Evolutionary conservation across 1,140 invertebrate species (phyloP).

Genomic region (Drosophila lacertosa): DNA sequence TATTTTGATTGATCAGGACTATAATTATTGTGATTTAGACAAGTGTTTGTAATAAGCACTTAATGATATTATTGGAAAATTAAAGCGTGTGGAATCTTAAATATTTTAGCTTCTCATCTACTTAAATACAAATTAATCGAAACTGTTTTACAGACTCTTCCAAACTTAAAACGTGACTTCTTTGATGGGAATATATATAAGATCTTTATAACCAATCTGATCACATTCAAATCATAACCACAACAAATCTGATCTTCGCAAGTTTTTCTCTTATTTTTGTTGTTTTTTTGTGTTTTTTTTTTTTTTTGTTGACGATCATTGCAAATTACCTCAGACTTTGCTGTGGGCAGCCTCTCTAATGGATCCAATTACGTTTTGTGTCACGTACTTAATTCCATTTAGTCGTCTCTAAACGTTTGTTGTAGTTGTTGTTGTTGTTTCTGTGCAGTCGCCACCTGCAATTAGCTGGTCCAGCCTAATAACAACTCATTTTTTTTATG

Average conservation of each 20-base stretch:
- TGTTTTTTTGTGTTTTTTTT: not conserved
- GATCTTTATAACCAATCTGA: no score
- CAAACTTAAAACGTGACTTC: no score
- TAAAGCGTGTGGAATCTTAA: no score
- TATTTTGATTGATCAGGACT: slow-evolving; percentile 7
- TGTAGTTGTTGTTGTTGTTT: slow-evolving; percentile 33
- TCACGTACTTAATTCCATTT: slow-evolving; percentile 80
- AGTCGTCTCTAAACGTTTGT: slow-evolving; percentile 65
- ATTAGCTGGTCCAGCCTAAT: slow-evolving; percentile 71
- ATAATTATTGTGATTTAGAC: slow-evolving; percentile 16
- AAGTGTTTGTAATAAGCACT: slow-evolving; percentile 5
- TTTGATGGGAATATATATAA: no score
- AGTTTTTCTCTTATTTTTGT: not conserved
- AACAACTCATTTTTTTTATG: slow-evolving; percentile 73
- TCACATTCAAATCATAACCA: no score
- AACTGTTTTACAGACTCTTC: no score
- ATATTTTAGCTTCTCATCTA: no score
- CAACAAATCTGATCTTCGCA: no score
- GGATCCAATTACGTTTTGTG: slow-evolving; percentile 75
- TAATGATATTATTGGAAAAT: no score
- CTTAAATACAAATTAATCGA: no score
- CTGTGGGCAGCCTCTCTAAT: slow-evolving; percentile 58
- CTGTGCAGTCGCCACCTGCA: slow-evolving; percentile 58
- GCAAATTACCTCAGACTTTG: slow-evolving; percentile 48
- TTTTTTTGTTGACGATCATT: slow-evolving; percentile 4